A percentile compares a stretch with the other conserved stretches of the same genome.
phyloP scores from a whole-genome alignment of 2,888 invertebrate genomes.

The Meteorus cinctellus region DNA sequence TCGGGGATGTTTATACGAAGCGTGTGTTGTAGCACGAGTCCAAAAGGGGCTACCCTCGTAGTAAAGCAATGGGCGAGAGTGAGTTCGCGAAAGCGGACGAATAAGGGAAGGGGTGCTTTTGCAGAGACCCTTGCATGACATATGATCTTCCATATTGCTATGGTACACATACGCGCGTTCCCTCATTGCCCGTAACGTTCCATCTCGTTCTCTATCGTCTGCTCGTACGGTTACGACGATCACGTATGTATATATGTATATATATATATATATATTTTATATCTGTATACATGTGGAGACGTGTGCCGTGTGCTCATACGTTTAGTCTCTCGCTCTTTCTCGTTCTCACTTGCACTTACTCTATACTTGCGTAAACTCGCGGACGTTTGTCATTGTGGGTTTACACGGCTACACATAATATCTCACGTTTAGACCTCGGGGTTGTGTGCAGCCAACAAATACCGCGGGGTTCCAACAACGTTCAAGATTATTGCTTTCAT shows the following conservation, averaged over 20 bases:
- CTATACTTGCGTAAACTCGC: constrained; percentile 32
- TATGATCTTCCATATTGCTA: constrained; percentile 73
- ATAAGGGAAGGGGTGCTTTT: constrained; percentile 43
- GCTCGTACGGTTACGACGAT: constrained; percentile 5
- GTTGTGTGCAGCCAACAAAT: constrained; percentile 57
- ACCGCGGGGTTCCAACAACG: constrained; percentile 36
- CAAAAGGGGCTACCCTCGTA: constrained; percentile 41
- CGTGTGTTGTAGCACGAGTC: constrained; percentile 42
- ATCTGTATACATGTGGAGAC: constrained; percentile 23
- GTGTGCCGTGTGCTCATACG: constrained; percentile 21
- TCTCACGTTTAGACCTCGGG: constrained; percentile 69
- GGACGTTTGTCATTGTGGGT: constrained; percentile 64
- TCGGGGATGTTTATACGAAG: constrained; percentile 51
- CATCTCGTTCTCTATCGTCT: constrained; percentile 16
- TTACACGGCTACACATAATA: constrained; percentile 65
- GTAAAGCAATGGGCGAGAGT: constrained; percentile 47
- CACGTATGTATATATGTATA: constrained; percentile 11
- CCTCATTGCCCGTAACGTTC: constrained; percentile 7
- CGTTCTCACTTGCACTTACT: constrained; percentile 5
- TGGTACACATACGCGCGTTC: constrained; percentile 53
- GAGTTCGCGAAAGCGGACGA: constrained; percentile 25
- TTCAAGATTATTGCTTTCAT: constrained; percentile 29
- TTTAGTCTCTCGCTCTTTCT: constrained; percentile 19
- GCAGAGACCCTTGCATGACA: constrained; percentile 68
- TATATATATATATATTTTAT: constrained; percentile 2